A percentile compares a stretch with the other conserved stretches of the same genome.
phyloP scores from a whole-genome alignment of 2,888 invertebrate genomes.

The Xestia ashworthii region DNA sequence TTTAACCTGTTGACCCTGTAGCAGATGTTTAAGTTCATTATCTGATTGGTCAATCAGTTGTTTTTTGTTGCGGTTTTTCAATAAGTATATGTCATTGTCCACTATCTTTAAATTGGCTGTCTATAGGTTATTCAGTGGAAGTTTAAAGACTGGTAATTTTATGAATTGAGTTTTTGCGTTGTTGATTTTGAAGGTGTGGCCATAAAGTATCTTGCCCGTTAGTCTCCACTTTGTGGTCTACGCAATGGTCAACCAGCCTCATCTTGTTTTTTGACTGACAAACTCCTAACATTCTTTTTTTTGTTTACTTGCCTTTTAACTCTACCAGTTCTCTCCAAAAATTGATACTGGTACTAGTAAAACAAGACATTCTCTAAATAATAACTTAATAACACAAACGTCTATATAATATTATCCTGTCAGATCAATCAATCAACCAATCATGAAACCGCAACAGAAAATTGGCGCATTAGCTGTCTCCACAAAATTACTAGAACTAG shows the following conservation, averaged over 20 bases:
- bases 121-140: not conserved
- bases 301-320: not conserved
- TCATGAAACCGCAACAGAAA: conserved; percentile 33
- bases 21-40: conserved; percentile 30
- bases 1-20: conserved; percentile 50
- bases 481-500: conserved; percentile 39
- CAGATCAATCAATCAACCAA: conserved; percentile 42
- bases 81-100: not conserved
- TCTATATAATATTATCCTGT: conserved; percentile 28
- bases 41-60: conserved; percentile 9
- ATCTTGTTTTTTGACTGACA: not conserved
- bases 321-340: not conserved
- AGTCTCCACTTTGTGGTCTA: not conserved
- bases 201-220: not conserved
- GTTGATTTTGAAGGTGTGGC: not conserved
- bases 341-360: not conserved
- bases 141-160: not conserved
- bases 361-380: conserved; percentile 2
- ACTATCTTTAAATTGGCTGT: not conserved
- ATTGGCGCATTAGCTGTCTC: conserved; percentile 51
- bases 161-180: not conserved
- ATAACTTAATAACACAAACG: conserved; percentile 6
- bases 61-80: not conserved
- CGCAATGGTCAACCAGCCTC: not conserved
- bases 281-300: not conserved